These are phyloP conservation scores for Lasius platythorax DNA, from an alignment of 2,888 invertebrate genomes.

Conservation along the genomic window DNA sequence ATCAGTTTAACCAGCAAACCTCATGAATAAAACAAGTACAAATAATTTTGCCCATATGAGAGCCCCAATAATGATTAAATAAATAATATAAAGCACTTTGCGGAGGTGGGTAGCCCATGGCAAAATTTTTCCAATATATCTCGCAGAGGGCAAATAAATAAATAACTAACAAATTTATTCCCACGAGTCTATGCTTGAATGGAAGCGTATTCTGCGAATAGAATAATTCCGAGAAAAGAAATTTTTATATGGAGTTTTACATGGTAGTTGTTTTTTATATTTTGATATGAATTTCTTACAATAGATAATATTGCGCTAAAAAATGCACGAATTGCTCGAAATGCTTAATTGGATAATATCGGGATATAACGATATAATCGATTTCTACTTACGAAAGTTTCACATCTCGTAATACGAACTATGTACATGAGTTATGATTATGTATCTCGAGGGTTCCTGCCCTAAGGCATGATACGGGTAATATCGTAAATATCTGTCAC, in stretches of 20 bases:
- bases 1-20: background rate
- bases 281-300: background rate
- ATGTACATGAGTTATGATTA: background rate
- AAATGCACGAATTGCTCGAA: background rate
- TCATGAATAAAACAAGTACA: background rate
- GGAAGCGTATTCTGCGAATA: background rate
- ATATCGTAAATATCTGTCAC: constrained; percentile 6
- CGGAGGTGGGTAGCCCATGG: background rate
- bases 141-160: constrained; percentile 2
- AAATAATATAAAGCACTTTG: constrained; percentile 14
- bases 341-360: background rate
- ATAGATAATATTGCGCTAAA: background rate
- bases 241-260: background rate
- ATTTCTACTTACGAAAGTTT: background rate
- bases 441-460: background rate
- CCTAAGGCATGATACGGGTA: background rate
- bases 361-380: background rate
- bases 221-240: background rate
- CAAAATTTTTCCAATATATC: background rate
- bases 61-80: background rate
- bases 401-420: background rate
- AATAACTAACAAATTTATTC: background rate
- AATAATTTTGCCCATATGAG: background rate
- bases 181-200: background rate
- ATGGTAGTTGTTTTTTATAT: background rate